Percentiles rank a stretch among this genome's conserved stretches.
These are phyloP conservation scores for Dipodomys spectabilis DNA, from an alignment of 2,113 vertebrate species.

Conservation along the genomic window DNA sequence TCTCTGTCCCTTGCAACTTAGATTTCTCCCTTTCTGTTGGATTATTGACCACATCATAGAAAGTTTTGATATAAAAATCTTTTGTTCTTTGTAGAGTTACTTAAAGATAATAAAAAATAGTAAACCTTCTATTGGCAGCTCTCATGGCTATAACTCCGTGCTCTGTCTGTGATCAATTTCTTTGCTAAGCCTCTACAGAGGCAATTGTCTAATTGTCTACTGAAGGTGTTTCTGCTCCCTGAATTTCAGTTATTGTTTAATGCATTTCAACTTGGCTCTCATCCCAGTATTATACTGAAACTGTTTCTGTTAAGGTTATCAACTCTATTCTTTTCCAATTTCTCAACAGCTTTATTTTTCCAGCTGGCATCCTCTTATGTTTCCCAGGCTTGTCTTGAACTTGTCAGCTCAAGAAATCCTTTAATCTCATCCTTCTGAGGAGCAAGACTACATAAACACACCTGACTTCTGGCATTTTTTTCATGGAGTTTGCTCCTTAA, in stretches of 20 bases:
- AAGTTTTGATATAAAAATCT: not conserved
- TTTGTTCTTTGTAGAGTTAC: too few relatives aligned
- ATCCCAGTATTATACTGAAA: not conserved
- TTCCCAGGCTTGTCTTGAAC: not conserved
- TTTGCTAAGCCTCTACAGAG: not conserved
- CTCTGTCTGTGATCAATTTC: not conserved
- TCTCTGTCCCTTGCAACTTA: not conserved
- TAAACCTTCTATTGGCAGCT: not conserved
- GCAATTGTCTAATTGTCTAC: not conserved
- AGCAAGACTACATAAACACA: not conserved
- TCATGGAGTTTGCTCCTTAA: not conserved
- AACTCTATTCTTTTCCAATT: not conserved
- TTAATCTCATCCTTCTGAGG: not conserved
- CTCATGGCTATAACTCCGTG: too few relatives aligned
- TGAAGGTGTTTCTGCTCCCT: not conserved
- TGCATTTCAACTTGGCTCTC: not conserved
- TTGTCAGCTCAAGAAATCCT: not conserved
- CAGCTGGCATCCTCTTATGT: not conserved
- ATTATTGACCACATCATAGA: not conserved
- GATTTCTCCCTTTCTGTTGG: constrained; percentile 15
- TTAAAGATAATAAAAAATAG: not conserved
- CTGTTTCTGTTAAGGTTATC: not conserved
- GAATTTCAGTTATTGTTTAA: not conserved
- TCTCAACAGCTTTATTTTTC: not conserved
- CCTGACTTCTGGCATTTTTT: not conserved